A percentile compares a stretch with the other conserved stretches of the same genome.
Evolutionary conservation across 2,888 invertebrate species (phyloP).

Genomic region (Conchocele bisecta): DNA sequence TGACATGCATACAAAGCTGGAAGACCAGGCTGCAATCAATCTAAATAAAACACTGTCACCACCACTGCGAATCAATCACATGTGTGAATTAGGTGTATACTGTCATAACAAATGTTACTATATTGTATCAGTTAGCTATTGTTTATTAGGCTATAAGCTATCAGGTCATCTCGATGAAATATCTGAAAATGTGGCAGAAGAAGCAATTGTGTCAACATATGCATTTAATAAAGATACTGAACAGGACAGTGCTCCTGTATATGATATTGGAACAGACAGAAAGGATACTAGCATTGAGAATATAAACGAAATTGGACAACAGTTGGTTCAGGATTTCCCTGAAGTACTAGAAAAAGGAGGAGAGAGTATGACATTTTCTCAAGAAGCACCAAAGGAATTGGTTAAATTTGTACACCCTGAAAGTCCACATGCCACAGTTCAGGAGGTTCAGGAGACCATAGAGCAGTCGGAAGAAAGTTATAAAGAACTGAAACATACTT

Average conservation of each 20-base stretch:
- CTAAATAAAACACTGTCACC: background rate
- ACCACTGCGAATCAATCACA: no score
- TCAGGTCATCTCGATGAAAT: no score
- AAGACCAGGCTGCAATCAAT: background rate
- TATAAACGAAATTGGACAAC: background rate
- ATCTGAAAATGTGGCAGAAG: no score
- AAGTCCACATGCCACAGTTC: background rate
- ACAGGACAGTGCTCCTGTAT: no score
- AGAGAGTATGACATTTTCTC: background rate
- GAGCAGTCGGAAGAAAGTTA: background rate
- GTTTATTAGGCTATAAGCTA: constrained; percentile 7
- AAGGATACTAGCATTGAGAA: background rate
- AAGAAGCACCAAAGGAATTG: no score
- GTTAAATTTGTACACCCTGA: no score
- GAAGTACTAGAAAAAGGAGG: background rate
- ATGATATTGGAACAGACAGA: constrained; percentile 4
- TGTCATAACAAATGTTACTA: constrained; percentile 17
- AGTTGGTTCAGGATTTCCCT: background rate
- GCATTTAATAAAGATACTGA: no score
- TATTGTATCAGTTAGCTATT: constrained; percentile 6
- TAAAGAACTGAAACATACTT: background rate
- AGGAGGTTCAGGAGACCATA: background rate
- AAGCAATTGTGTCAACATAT: no score
- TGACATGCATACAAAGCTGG: background rate
- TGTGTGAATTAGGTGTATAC: background rate